These are phyloP conservation scores for Apostichopus japonicus DNA, from an alignment of 35 echinoderm and acorn worm species.

Conservation along the genomic window DNA sequence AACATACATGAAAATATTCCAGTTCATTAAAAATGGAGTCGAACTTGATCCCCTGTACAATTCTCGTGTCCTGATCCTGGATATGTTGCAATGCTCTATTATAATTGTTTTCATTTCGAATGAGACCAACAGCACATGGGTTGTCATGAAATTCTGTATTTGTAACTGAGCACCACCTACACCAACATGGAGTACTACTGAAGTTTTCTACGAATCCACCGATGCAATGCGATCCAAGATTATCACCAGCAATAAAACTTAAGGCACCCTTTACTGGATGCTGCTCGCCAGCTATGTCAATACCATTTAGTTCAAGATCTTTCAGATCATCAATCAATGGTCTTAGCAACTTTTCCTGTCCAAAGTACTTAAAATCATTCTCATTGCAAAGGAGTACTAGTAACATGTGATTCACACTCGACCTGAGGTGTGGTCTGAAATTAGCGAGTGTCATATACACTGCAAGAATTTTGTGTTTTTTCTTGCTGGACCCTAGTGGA, in stretches of 20 bases:
- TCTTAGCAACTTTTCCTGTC: slow-evolving; percentile 41
- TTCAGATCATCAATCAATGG: slow-evolving; percentile 54
- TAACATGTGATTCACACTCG: slow-evolving; percentile 47
- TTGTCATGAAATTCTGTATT: slow-evolving; percentile 10
- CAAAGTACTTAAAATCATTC: slow-evolving; percentile 67
- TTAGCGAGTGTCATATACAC: slow-evolving; percentile 72
- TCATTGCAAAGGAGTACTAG: slow-evolving; percentile 65
- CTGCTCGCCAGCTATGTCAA: slow-evolving; percentile 13
- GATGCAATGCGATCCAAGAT: slow-evolving; percentile 58
- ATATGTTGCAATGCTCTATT: neutral
- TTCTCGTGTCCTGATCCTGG: neutral
- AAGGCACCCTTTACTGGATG: slow-evolving; percentile 36
- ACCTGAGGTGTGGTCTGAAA: slow-evolving; percentile 51
- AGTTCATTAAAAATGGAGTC: slow-evolving; percentile 62
- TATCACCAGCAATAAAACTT: slow-evolving; percentile 52
- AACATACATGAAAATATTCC: slow-evolving; percentile 76
- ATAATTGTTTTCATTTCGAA: neutral
- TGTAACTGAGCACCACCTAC: neutral
- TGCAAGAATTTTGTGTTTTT: slow-evolving; percentile 69
- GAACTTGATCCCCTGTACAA: slow-evolving; percentile 17
- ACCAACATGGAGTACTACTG: neutral
- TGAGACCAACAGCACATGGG: neutral
- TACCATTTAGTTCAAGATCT: slow-evolving; percentile 59
- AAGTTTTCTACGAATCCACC: slow-evolving; percentile 62
- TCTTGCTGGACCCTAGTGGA: slow-evolving; percentile 12